These are phyloP conservation scores for Triops cancriformis DNA, from an alignment of 1,140 invertebrate genomes.

Conservation along the genomic window DNA sequence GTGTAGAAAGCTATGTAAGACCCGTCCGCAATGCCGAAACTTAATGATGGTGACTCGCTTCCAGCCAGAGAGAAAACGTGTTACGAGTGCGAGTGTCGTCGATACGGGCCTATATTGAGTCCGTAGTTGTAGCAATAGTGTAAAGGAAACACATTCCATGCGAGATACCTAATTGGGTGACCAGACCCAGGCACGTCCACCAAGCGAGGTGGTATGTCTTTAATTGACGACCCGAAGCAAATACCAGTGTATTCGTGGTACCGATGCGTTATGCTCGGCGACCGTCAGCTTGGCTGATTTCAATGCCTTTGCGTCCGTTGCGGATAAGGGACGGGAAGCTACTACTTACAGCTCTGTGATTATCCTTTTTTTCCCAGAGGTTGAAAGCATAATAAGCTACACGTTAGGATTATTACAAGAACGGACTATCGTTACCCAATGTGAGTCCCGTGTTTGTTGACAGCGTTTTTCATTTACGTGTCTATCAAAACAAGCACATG, in stretches of 20 bases:
- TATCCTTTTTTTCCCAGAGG: neutral
- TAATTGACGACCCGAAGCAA: constrained; percentile 10
- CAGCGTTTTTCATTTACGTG: too few relatives aligned
- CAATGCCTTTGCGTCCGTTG: neutral
- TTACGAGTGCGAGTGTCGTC: neutral
- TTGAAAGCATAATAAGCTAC: neutral
- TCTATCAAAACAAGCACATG: too few relatives aligned
- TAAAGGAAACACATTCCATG: constrained; percentile 2
- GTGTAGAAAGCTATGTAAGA: neutral
- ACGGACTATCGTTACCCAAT: too few relatives aligned
- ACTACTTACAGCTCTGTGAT: neutral
- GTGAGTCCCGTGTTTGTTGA: too few relatives aligned
- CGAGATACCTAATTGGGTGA: neutral
- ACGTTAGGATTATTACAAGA: neutral
- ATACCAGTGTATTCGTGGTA: constrained; percentile 13
- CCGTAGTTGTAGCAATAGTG: neutral
- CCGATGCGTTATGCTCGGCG: neutral
- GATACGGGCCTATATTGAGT: neutral
- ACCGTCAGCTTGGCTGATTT: constrained; percentile 9
- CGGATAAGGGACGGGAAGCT: neutral
- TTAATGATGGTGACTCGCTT: neutral
- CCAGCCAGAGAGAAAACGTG: neutral
- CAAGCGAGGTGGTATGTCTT: constrained; percentile 12
- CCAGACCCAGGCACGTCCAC: neutral
- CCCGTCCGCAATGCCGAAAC: neutral